Percentiles rank a stretch among this genome's conserved stretches.
These are phyloP conservation scores for Anisognathus igniventris DNA, from an alignment of 2,797 vertebrate genomes.

Conservation along the genomic window DNA sequence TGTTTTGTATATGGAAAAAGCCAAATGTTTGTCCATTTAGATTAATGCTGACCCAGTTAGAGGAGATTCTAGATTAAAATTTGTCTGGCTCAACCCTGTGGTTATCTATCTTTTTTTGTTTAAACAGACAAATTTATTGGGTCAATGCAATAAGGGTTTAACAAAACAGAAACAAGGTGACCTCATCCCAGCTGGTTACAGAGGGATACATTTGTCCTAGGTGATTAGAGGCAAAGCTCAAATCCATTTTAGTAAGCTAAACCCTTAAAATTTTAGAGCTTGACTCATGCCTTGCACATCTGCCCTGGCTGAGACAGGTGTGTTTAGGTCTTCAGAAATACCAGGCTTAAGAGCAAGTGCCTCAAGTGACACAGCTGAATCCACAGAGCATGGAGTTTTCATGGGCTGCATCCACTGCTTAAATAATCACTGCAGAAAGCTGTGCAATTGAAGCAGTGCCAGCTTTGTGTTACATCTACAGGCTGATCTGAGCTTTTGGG, in stretches of 20 bases:
- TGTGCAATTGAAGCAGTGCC: background rate
- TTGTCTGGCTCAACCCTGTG: background rate
- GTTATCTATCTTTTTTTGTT: background rate
- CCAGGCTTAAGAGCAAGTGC: background rate
- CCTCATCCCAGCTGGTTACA: background rate
- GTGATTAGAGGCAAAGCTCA: slow-evolving; percentile 4
- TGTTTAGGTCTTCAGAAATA: background rate
- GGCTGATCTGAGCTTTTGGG: background rate
- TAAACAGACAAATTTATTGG: background rate
- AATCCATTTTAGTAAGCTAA: slow-evolving; percentile 3
- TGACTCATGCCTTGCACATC: background rate
- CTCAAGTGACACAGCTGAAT: background rate
- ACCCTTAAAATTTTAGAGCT: background rate
- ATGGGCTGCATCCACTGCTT: background rate
- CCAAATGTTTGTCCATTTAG: background rate
- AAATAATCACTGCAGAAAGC: background rate
- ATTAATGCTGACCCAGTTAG: background rate
- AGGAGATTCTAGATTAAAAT: slow-evolving; percentile 7
- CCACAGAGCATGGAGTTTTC: background rate
- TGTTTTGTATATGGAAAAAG: background rate
- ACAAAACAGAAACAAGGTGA: slow-evolving; percentile 35
- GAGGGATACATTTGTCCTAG: background rate
- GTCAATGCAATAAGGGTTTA: background rate
- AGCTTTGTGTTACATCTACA: background rate
- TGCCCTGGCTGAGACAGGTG: background rate